phyloP scores from a whole-genome alignment of 2,113 vertebrate genomes.

The Cryptotis parvus region DNA sequence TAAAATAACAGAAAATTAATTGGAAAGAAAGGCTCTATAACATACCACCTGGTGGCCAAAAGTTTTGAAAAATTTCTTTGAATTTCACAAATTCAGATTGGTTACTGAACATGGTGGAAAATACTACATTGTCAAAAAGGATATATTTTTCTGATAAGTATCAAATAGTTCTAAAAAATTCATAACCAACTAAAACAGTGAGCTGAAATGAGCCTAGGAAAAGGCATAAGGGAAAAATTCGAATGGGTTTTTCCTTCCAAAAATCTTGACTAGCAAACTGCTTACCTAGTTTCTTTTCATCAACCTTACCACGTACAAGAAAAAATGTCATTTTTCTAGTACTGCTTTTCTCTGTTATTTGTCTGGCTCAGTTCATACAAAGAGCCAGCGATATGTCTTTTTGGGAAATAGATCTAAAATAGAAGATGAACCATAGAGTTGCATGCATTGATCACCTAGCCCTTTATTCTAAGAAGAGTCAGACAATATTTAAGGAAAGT shows the following conservation, averaged over 20 bases:
- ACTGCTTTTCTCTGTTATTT: background rate
- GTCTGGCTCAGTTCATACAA: background rate
- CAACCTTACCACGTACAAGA: background rate
- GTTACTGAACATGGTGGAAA: background rate
- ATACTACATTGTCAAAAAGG: constrained; percentile 1
- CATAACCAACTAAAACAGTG: background rate
- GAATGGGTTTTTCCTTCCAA: constrained; percentile 20
- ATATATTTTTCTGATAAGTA: background rate
- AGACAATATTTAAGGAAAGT: background rate
- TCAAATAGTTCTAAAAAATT: constrained; percentile 6
- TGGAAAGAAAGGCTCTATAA: background rate
- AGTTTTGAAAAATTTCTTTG: background rate
- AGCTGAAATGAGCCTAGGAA: background rate
- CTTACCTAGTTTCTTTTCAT: background rate
- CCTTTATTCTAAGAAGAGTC: background rate
- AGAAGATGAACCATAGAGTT: background rate
- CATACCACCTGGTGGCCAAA: background rate
- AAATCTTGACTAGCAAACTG: background rate
- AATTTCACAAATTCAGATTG: background rate
- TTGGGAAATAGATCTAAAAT: background rate
- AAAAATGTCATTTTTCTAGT: background rate
- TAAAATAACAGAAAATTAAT: background rate
- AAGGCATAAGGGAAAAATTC: background rate
- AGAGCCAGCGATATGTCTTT: background rate
- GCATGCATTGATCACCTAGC: background rate